A percentile compares a stretch with the other conserved stretches of the same genome.
These are phyloP conservation scores for Callorhinus ursinus DNA, from an alignment of 2,113 vertebrate genomes.

Conservation along the genomic window DNA sequence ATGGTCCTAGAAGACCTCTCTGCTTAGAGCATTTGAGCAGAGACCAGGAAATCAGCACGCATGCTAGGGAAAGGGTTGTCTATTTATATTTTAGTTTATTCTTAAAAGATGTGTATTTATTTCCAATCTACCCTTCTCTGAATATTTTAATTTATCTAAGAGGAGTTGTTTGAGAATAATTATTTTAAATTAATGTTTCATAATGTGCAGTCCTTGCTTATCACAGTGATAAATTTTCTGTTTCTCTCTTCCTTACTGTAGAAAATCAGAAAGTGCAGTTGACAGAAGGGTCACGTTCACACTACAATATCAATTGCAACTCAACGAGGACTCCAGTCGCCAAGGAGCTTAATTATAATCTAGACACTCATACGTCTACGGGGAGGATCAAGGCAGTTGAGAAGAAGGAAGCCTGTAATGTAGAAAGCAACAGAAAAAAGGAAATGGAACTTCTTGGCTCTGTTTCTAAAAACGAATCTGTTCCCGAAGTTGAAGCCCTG, in stretches of 20 bases:
- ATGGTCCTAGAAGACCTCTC: background rate
- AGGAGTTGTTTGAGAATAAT: conserved; percentile 27
- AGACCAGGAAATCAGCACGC: background rate
- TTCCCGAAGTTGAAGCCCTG: conserved; percentile 95
- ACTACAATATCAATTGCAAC: conserved; percentile 89
- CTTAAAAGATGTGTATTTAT: conserved; percentile 12
- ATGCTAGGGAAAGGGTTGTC: background rate
- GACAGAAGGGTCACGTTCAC: conserved; percentile 90
- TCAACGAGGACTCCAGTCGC: conserved; percentile 87
- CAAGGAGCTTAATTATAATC: conserved; percentile 91
- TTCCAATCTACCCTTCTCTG: conserved; percentile 43
- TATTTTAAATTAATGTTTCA: conserved; percentile 66
- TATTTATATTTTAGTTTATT: background rate
- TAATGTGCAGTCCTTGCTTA: conserved; percentile 58
- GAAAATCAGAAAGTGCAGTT: conserved; percentile 93
- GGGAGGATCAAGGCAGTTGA: conserved; percentile 82
- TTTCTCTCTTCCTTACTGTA: conserved; percentile 83
- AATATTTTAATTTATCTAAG: conserved; percentile 46
- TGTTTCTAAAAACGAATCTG: conserved; percentile 85
- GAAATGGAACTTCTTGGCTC: conserved; percentile 80
- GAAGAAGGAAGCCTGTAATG: conserved; percentile 82
- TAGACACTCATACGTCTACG: conserved; percentile 85
- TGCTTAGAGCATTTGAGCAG: background rate
- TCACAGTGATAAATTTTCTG: conserved; percentile 64
- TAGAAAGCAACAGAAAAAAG: conserved; percentile 85